Evolutionary conservation across 1,140 invertebrate species (phyloP).

Genomic region (Lucilia cuprina): DNA sequence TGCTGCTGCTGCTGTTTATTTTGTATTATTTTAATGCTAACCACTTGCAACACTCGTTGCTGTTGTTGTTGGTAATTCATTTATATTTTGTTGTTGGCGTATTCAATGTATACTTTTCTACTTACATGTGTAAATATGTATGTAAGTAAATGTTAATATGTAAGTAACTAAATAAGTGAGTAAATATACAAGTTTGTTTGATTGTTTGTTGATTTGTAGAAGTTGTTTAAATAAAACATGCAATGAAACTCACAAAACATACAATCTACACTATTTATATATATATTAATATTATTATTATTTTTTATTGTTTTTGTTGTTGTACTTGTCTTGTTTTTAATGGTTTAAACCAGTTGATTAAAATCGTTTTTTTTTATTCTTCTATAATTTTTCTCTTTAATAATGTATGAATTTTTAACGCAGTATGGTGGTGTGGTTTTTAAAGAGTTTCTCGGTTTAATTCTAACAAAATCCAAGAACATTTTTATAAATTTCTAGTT

Average conservation of each 20-base stretch:
- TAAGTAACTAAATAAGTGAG: too few species aligned
- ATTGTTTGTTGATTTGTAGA: too few species aligned
- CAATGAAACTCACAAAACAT: not conserved
- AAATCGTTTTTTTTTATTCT: not conserved
- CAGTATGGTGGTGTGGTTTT: not conserved
- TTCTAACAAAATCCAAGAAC: too few species aligned
- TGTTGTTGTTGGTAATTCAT: not conserved
- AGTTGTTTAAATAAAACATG: not conserved
- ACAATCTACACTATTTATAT: not conserved
- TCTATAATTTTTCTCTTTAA: not conserved
- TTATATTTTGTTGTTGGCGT: not conserved
- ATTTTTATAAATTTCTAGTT: too few species aligned
- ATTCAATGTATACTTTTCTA: not conserved
- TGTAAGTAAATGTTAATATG: too few species aligned
- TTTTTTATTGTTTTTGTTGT: not conserved
- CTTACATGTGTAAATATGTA: not conserved
- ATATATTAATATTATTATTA: not conserved
- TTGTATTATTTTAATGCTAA: not conserved
- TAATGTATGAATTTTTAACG: not conserved
- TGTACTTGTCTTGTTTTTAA: not conserved
- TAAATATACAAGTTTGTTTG: too few species aligned
- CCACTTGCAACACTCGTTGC: slow-evolving; percentile 18
- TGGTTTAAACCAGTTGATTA: not conserved
- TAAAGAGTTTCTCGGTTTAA: not conserved
- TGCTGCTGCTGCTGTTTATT: not conserved